Evolutionary conservation across 2,113 vertebrate species (phyloP), one percentile per base, ranked within the genome.

Genomic region (Carlito syrichta): DNA sequence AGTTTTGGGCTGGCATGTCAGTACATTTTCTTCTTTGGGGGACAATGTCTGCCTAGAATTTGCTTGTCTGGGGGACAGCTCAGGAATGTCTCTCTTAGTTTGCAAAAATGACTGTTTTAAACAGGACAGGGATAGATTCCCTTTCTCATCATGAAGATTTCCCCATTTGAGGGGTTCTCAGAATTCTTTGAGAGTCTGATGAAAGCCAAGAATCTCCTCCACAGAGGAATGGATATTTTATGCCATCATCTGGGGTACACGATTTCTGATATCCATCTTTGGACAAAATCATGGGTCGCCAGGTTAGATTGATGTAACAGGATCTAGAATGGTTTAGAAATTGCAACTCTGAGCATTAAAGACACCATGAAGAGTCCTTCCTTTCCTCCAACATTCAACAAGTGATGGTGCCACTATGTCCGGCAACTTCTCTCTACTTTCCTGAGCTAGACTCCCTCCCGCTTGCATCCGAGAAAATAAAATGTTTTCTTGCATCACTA

Each of bases 401-500:
- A 20, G 1, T 23, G 58, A 45, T 13, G n/a, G n/a, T 1, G 1
- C 83, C 52, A 0, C 23, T 68, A 8, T 17, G 19, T 23, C 13
- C 0, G 1, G 52, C 77, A 69, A 22, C 62, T n/a, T 40, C 68
- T 52, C 32, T n/a, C n/a, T 5, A 8, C 54, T 30, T 9, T 71
- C 43, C 40, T 10, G 45, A 19, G 40, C 52, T 23, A 71, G 12
- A 2, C 77, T 79, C 45, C 91, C 58, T 94, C 94, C 92, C 71
- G 84, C 91, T 85, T 52, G 45, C 32, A 83, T 66, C 22, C 3
- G 58, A 79, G 91, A 96, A 94, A 82, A 87, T 79, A 81, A 84
- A 93, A 94, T 86, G 62, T 91, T 94, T 95, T 85, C 48, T 38
- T 52, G 85, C 58, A 68, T 77, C 60, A 63, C 45, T n/a, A 27